Base-by-base conservation (phyloP, 2,888 invertebrate species). In the Polia nebulosa region DNA sequence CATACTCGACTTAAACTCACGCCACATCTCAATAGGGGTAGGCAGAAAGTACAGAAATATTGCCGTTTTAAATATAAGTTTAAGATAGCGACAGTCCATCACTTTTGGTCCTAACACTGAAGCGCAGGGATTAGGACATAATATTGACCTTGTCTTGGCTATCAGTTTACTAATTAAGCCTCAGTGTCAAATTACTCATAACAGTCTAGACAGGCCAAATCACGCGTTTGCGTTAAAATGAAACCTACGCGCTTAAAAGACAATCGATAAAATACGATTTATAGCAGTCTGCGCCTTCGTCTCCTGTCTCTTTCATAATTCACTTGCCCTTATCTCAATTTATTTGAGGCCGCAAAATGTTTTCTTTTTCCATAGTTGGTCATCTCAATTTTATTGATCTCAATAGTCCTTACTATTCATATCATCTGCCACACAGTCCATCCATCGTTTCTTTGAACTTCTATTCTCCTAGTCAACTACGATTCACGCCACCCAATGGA, bases 131-230 rank as follows among this genome's bases (percentile, higher is more conserved):
- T 44, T 44, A 20, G 52, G 13, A 17, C 22, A 20, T 27, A 0
- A 32, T 27, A 20, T 68, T 25, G 41, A 62, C 22, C 22, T 41
- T 39, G 20, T 9, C 17, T 20, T 59, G 13, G 22, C 17, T 57
- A 58, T 29, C 17, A 51, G 9, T 60, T 27, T 20, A 41, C 53
- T 68, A 66, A 67, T 36, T 36, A 70, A 47, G 29, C 4, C 17
- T 41, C 9, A 70, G 45, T 70, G 58, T 47, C 72, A 49, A 58
- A 47, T 41, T 27, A 25, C n/a, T 39, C 27, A 45, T 25, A 34
- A 7, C 25, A 51, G 70, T 60, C 44, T 62, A 62, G 36, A 53
- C 39, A 20, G 15, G 17, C 44, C n/a, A 22, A 70, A 52, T 29
- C n/a, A 45, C 15, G 17, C 6, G 1, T 36, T 9, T 62, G 22